These are phyloP conservation scores for Geotrypetes seraphini DNA, from an alignment of 2,797 vertebrate genomes.

Conservation along the genomic window DNA sequence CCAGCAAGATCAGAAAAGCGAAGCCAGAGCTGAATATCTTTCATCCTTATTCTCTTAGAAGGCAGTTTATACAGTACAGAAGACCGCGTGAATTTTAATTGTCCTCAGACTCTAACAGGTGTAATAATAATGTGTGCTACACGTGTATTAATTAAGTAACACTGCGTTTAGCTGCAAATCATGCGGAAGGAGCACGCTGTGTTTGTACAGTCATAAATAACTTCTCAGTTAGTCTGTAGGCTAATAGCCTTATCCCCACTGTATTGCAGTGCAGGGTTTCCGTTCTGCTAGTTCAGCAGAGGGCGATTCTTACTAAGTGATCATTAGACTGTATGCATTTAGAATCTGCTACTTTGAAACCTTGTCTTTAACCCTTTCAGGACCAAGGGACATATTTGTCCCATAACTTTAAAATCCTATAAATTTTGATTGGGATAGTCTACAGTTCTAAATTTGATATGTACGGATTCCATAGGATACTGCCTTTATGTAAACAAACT, in stretches of 20 bases:
- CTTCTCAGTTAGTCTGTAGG: constrained; percentile 62
- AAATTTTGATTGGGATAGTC: too few relatives aligned
- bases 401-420: too few relatives aligned
- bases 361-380: too few relatives aligned
- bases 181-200: constrained; percentile 66
- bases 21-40: rapidly evolving
- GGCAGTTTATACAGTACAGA: not conserved
- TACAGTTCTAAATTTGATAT: too few relatives aligned
- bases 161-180: constrained; percentile 85
- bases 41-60: not conserved
- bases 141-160: constrained; percentile 77
- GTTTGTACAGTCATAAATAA: constrained; percentile 70
- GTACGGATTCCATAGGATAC: too few relatives aligned
- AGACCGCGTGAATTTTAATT: constrained; percentile 47
- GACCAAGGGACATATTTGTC: too few relatives aligned
- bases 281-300: not conserved
- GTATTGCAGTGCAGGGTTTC: not conserved
- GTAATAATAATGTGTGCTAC: constrained; percentile 65
- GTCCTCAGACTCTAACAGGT: constrained; percentile 61
- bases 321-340: not conserved
- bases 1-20: too few relatives aligned
- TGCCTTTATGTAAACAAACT: too few relatives aligned
- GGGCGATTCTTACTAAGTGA: not conserved
- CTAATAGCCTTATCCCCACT: constrained; percentile 1
- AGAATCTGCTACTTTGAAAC: not conserved